These are phyloP conservation scores for Papilio polyxenes DNA, from an alignment of 1,140 invertebrate genomes.

Conservation along the genomic window DNA sequence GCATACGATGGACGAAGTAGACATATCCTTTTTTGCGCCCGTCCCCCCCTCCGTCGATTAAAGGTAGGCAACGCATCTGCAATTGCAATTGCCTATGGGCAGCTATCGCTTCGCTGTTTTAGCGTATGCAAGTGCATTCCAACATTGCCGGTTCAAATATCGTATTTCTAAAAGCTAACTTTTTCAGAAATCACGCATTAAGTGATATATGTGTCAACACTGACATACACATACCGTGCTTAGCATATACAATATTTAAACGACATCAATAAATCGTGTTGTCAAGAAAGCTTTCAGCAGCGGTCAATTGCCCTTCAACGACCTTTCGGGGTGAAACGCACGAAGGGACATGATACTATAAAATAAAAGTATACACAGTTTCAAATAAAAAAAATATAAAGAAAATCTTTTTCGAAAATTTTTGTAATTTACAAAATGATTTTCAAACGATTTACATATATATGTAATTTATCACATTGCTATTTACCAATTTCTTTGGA, in stretches of 20 bases:
- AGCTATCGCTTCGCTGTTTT: too few species aligned
- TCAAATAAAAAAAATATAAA: background rate
- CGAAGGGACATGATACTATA: background rate
- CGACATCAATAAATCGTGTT: slow-evolving; percentile 9
- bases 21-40: too few species aligned
- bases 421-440: background rate
- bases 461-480: background rate
- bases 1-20: too few species aligned
- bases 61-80: too few species aligned
- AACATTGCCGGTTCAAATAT: background rate
- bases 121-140: too few species aligned
- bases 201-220: background rate
- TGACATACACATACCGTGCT: too few species aligned
- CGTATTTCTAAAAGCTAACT: background rate
- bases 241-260: background rate
- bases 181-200: background rate
- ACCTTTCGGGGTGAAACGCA: slow-evolving; percentile 42
- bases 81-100: too few species aligned
- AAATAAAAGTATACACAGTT: background rate
- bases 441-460: background rate
- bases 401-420: background rate
- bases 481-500: background rate
- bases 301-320: slow-evolving; percentile 46
- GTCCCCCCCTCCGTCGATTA: too few species aligned
- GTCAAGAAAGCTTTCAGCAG: slow-evolving; percentile 19